Evolutionary conservation across 1,140 invertebrate genomes (phyloP).

Genomic region (Lordiphosa stackelbergi): DNA sequence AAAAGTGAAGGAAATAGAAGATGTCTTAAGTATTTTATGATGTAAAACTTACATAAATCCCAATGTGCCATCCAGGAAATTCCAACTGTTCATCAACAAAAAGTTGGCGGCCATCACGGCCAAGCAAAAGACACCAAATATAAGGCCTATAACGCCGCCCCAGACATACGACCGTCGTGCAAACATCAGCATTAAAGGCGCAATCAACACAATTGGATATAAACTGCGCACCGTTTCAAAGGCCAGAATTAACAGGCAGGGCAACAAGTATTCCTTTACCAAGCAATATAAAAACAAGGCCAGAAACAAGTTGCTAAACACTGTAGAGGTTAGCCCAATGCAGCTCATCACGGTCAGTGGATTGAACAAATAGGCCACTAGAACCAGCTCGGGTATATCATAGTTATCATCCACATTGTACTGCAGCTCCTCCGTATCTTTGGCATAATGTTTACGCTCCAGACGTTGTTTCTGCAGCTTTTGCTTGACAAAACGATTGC

Average conservation of each 20-base stretch:
- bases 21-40: no score
- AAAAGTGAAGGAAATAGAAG: background rate
- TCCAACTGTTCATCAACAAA: conserved; percentile 80
- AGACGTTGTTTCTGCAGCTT: conserved; percentile 44
- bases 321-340: conserved; percentile 93
- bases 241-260: conserved; percentile 84
- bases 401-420: conserved; percentile 79
- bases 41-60: conserved; percentile 86
- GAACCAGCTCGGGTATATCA: conserved; percentile 82
- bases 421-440: conserved; percentile 81
- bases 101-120: conserved; percentile 41
- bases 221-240: conserved; percentile 89
- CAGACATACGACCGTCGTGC: conserved; percentile 32
- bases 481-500: conserved; percentile 82
- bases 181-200: conserved; percentile 84
- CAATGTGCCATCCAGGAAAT: conserved; percentile 87
- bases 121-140: conserved; percentile 74
- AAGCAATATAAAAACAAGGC: conserved; percentile 84
- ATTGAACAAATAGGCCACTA: conserved; percentile 93
- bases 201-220: conserved; percentile 90
- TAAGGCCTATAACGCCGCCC: conserved; percentile 49
- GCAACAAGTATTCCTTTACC: conserved; percentile 81
- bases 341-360: conserved; percentile 94
- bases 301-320: conserved; percentile 91
- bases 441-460: conserved; percentile 77